Conservation (phyloP, 1,140 invertebrate genomes). For the Patella vulgata region DNA sequence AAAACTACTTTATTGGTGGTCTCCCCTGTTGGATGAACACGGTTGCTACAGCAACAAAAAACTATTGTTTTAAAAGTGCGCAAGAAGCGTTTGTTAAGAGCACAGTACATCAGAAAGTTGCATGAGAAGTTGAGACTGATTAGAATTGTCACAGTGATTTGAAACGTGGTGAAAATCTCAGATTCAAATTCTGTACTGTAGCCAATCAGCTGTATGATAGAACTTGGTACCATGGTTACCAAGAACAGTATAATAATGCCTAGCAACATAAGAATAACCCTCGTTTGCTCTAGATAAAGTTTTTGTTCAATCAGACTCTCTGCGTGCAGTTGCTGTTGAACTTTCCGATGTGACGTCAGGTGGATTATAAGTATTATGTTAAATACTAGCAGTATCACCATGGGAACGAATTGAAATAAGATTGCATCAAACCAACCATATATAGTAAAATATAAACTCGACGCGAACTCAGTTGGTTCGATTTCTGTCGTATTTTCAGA, state of each 20-base stretch:
- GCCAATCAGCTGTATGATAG: conserved; percentile 16
- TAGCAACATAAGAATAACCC: conserved; percentile 18
- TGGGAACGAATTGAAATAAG: conserved; percentile 18
- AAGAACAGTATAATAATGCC: conserved; percentile 18
- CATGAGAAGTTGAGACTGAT: conserved; percentile 20
- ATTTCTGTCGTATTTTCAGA: background rate
- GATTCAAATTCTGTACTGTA: conserved; percentile 3
- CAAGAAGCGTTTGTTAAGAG: conserved; percentile 18
- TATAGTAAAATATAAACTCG: background rate
- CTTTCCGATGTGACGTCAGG: conserved; percentile 3
- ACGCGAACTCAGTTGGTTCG: background rate
- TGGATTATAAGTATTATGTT: conserved; percentile 15
- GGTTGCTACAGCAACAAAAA: background rate
- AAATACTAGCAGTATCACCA: conserved; percentile 13
- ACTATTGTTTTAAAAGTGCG: conserved; percentile 4
- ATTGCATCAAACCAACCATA: conserved; percentile 18
- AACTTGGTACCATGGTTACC: conserved; percentile 21
- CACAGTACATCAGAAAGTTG: conserved; percentile 22
- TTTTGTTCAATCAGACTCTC: background rate
- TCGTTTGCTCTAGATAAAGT: background rate
- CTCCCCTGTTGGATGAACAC: conserved; percentile 3
- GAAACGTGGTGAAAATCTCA: conserved; percentile 5
- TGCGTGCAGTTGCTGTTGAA: background rate
- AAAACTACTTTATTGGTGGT: no score
- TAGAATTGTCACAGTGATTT: conserved; percentile 11